Percentiles rank a stretch among this genome's conserved stretches.
These are phyloP conservation scores for Xanthostigma xanthostigma DNA, from an alignment of 2,888 invertebrate genomes.

Conservation along the genomic window DNA sequence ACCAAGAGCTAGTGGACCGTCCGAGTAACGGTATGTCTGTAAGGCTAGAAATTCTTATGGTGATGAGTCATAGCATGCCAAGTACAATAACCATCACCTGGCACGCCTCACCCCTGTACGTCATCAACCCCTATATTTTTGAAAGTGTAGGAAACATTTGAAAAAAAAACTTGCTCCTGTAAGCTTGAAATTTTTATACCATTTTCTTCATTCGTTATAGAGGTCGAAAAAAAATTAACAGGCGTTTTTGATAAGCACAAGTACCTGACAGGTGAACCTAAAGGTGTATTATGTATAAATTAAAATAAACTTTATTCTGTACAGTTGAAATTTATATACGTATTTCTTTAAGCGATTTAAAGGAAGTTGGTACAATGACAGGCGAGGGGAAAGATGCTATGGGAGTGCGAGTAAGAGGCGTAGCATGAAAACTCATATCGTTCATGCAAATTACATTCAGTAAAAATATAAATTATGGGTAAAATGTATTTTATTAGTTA, in stretches of 20 bases:
- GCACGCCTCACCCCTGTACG: constrained; percentile 6
- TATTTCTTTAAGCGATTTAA: background rate
- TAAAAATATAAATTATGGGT: too few relatives aligned
- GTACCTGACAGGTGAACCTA: constrained; percentile 2
- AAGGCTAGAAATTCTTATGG: background rate
- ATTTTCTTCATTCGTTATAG: constrained; percentile 3
- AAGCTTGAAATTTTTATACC: constrained; percentile 4
- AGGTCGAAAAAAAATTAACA: constrained; percentile 4
- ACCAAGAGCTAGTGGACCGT: too few relatives aligned
- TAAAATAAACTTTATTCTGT: constrained; percentile 3
- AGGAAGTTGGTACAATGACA: constrained; percentile 1
- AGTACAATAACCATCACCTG: constrained; percentile 5
- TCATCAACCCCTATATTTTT: constrained; percentile 6
- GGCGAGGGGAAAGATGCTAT: background rate
- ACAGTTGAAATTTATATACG: too few relatives aligned
- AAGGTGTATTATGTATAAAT: background rate
- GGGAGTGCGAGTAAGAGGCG: background rate
- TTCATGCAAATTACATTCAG: too few relatives aligned
- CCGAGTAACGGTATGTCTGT: too few relatives aligned
- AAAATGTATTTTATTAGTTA: background rate
- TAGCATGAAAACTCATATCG: background rate
- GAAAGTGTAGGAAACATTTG: background rate
- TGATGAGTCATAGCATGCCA: constrained; percentile 5
- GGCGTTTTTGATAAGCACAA: constrained; percentile 1
- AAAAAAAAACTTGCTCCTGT: constrained; percentile 2